Conservation (phyloP, 1,140 invertebrate genomes). For the Mycetomoellerius zeteki region DNA sequence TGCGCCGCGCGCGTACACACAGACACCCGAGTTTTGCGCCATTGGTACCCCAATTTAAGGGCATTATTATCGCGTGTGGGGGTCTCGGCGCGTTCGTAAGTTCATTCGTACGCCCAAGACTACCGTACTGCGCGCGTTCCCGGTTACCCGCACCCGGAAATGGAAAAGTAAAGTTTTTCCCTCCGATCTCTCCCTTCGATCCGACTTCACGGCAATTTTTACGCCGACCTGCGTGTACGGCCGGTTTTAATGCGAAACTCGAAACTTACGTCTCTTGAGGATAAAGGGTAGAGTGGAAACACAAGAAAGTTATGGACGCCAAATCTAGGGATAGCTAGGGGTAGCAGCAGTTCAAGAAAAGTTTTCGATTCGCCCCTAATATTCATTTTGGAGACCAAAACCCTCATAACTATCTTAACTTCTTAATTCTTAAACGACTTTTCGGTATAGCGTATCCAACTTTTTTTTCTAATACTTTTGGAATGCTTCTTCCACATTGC, state of each 20-base stretch:
- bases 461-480: too few species aligned
- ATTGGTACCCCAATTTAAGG: slow-evolving; percentile 43
- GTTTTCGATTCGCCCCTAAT: slow-evolving; percentile 15
- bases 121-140: slow-evolving; percentile 25
- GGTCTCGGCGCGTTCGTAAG: slow-evolving; percentile 37
- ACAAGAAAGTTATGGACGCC: slow-evolving; percentile 23
- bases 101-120: slow-evolving; percentile 46
- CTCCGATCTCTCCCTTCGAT: not conserved
- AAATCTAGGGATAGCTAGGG: not conserved
- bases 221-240: slow-evolving; percentile 23
- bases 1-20: slow-evolving; percentile 26
- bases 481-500: too few species aligned
- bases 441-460: too few species aligned
- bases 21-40: slow-evolving; percentile 20
- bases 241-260: slow-evolving; percentile 46
- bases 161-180: slow-evolving; percentile 49
- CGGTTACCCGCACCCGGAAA: slow-evolving; percentile 28
- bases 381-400: not conserved
- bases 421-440: too few species aligned
- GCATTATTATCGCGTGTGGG: slow-evolving; percentile 46
- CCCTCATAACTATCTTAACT: not conserved
- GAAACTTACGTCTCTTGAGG: slow-evolving; percentile 54
- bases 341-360: not conserved
- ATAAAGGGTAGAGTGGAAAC: slow-evolving; percentile 3
- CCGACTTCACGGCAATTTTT: slow-evolving; percentile 32